phyloP scores from a whole-genome alignment of 2,888 invertebrate species.

The Nomada fabriciana region DNA sequence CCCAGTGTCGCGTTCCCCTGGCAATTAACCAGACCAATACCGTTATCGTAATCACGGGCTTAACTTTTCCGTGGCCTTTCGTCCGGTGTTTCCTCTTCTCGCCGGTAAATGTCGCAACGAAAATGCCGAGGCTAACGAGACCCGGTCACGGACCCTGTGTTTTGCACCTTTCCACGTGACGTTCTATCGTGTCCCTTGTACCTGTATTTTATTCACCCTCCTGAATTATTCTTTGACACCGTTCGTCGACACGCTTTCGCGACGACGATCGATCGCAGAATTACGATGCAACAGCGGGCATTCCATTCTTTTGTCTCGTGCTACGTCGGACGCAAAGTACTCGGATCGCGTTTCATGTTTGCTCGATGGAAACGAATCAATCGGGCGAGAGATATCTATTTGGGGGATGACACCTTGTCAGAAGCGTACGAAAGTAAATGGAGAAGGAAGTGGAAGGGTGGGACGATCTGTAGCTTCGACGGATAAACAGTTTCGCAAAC shows the following conservation, averaged over 20 bases:
- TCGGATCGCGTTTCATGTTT: slow-evolving; percentile 9
- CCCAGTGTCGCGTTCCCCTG: slow-evolving; percentile 36
- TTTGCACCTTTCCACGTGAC: slow-evolving; percentile 17
- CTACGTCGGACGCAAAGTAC: slow-evolving; percentile 4
- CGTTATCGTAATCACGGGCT: slow-evolving; percentile 71
- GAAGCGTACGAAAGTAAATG: slow-evolving; percentile 10
- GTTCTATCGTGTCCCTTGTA: not conserved
- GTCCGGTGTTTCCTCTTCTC: slow-evolving; percentile 20
- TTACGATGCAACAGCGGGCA: not conserved
- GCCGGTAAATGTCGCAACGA: slow-evolving; percentile 15
- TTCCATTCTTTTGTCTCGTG: not conserved
- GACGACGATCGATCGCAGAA: not conserved
- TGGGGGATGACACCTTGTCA: not conserved
- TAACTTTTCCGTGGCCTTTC: slow-evolving; percentile 49
- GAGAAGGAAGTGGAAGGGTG: slow-evolving; percentile 2
- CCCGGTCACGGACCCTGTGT: slow-evolving; percentile 25
- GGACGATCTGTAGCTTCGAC: slow-evolving; percentile 1
- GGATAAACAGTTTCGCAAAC: slow-evolving; percentile 26
- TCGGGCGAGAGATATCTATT: not conserved
- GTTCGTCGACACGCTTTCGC: slow-evolving; percentile 1
- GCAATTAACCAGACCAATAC: slow-evolving; percentile 72
- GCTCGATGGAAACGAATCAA: not conserved
- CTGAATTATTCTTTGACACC: not conserved
- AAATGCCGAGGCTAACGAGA: slow-evolving; percentile 24
- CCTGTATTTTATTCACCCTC: not conserved